Evolutionary conservation across 23 tunicate species (phyloP), one percentile per base, ranked within the genome.

Genomic region (Ciona savignyi): DNA sequence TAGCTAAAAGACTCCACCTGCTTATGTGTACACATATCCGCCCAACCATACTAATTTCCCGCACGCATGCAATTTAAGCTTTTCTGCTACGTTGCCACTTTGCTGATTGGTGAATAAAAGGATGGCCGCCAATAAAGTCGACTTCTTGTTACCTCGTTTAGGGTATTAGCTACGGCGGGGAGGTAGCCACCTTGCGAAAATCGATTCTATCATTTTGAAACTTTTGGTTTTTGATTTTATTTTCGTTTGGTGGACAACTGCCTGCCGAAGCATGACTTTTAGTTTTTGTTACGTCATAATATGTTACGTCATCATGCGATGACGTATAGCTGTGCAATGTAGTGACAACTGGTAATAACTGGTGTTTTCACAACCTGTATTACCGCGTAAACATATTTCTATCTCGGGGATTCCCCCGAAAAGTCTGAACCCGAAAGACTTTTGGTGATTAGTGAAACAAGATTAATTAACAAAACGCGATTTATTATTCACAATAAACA

Each of bases 151-250:
- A n/a, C 9, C 56, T 42, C 56, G 56, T 42, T 6, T 63, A 63
- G 4, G 61, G 20, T 15, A 22, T 63, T 63, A 63, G 67, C 61
- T 48, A 42, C 65, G 76, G 76, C 76, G 76, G 76, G 65, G 56
- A 42, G 56, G 56, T 42, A 15, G 56, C 56, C 56, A 42, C 56
- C 56, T 42, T 42, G 15, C 56, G 56, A 15, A 42, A 42, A 42
- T 9, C 56, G 15, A 42, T 42, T 42, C 9, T 42, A 42, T 42
- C 15, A 42, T 42, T 42, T 42, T 42, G 56, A 9, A 42, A 6
- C 15, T 42, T 42, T 42, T 42, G 9, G 56, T 6, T 9, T 42
- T 42, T 42, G 9, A 15, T 42, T 42, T 42, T 9, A 6, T 42
- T 42, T 42, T 42, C 56, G 56, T 42, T 42, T 15, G 56, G 56